Percentiles rank a stretch among this genome's conserved stretches.
Evolutionary conservation across 2,797 vertebrate genomes (phyloP).

Genomic region (Hirundo rustica): DNA sequence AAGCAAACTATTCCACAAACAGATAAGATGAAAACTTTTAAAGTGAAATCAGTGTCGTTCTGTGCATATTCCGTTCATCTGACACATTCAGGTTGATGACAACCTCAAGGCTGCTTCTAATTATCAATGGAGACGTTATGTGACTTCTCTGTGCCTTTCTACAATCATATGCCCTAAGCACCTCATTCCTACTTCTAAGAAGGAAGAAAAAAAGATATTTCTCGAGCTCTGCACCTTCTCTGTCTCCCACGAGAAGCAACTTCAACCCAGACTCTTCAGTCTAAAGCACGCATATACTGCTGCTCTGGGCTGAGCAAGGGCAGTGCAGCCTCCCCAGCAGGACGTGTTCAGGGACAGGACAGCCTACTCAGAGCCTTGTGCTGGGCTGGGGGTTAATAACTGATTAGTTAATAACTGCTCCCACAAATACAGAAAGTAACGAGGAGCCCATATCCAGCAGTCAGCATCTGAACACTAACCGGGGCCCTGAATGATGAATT

Average conservation of each 20-base stretch:
- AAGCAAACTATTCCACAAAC: neutral
- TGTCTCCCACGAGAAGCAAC: neutral
- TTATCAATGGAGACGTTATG: neutral
- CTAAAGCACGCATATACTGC: accelerated
- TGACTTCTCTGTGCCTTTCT: constrained; percentile 7
- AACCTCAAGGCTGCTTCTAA: constrained; percentile 45
- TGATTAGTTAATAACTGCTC: neutral
- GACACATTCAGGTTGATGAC: constrained; percentile 52
- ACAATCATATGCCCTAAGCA: neutral
- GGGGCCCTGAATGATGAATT: neutral
- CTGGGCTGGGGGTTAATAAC: neutral
- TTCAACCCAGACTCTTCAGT: neutral
- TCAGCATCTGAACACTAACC: neutral
- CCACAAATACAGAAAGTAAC: neutral
- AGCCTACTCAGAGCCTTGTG: neutral
- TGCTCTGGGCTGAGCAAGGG: neutral
- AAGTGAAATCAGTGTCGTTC: neutral
- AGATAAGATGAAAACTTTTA: neutral
- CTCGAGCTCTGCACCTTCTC: neutral
- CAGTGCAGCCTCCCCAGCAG: neutral
- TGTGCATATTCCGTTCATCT: neutral
- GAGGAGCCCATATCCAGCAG: neutral
- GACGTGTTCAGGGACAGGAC: neutral
- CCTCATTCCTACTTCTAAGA: neutral
- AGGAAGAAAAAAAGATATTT: neutral